Conservation (phyloP, 2,888 invertebrate species). For the Mongoloraphidia duomilia region DNA sequence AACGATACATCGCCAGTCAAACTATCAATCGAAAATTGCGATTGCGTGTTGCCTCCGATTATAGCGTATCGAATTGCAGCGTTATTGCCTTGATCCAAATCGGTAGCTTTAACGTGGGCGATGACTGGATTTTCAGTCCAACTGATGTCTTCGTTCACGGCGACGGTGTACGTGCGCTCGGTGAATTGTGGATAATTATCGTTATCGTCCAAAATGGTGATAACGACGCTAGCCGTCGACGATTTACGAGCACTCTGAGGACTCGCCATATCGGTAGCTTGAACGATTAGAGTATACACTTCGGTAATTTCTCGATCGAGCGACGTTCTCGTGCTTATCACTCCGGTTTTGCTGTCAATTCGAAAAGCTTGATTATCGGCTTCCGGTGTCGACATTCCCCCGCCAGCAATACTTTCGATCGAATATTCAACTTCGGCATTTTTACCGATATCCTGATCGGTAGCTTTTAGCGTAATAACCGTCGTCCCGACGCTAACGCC, state of each 20-base stretch:
- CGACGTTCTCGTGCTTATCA: slow-evolving; percentile 64
- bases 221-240: slow-evolving; percentile 65
- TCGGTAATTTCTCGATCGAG: slow-evolving; percentile 81
- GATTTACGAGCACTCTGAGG: slow-evolving; percentile 65
- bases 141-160: slow-evolving; percentile 79
- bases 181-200: slow-evolving; percentile 91
- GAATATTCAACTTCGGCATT: slow-evolving; percentile 80
- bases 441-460: slow-evolving; percentile 80
- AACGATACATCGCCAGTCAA: slow-evolving; percentile 81
- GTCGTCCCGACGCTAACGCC: slow-evolving; percentile 78
- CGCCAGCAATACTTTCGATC: slow-evolving; percentile 55
- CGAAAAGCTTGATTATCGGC: slow-evolving; percentile 67
- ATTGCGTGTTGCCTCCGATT: slow-evolving; percentile 87
- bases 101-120: slow-evolving; percentile 67
- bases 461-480: slow-evolving; percentile 78
- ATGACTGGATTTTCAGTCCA: slow-evolving; percentile 73
- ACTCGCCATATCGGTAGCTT: slow-evolving; percentile 73
- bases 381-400: slow-evolving; percentile 41
- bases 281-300: slow-evolving; percentile 69
- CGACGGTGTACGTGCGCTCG: slow-evolving; percentile 75
- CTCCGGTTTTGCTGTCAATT: slow-evolving; percentile 73
- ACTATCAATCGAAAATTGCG: slow-evolving; percentile 88
- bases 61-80: slow-evolving; percentile 88
- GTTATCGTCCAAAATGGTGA: slow-evolving; percentile 76
- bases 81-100: slow-evolving; percentile 85